A percentile compares a stretch with the other conserved stretches of the same genome.
Conservation (phyloP, 2,113 vertebrate species). For the Pollimyrus isidori region DNA sequence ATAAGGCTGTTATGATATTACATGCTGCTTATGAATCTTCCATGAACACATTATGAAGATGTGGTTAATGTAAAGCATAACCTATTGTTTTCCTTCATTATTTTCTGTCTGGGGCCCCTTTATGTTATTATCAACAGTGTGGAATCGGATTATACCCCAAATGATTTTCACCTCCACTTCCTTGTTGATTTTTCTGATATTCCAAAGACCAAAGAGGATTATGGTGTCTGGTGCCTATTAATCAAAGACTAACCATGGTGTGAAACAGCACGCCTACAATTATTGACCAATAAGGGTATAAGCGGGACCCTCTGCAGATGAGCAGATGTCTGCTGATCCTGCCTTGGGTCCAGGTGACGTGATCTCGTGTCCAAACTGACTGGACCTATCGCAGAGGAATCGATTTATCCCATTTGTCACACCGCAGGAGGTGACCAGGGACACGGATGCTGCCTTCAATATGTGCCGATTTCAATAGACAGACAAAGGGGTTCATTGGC, state of each 20-base stretch:
- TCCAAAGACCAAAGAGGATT: slow-evolving; percentile 36
- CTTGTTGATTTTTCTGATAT: slow-evolving; percentile 41
- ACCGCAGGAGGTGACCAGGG: not conserved
- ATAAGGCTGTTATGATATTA: not conserved
- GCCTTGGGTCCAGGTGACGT: not conserved
- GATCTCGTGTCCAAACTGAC: not conserved
- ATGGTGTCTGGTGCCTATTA: slow-evolving; percentile 42
- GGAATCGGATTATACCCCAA: slow-evolving; percentile 31
- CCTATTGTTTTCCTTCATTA: not conserved
- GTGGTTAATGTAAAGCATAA: not conserved
- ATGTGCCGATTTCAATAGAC: not conserved
- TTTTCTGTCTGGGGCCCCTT: not conserved
- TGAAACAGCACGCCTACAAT: slow-evolving; percentile 45
- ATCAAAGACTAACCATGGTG: slow-evolving; percentile 48
- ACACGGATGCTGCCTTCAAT: not conserved
- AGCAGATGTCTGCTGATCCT: not conserved
- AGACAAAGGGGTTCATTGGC: not conserved
- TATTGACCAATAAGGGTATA: slow-evolving; percentile 43
- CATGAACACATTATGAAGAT: not conserved
- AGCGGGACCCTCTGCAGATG: not conserved
- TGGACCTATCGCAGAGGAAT: not conserved
- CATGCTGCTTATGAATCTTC: not conserved
- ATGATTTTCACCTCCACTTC: slow-evolving; percentile 25
- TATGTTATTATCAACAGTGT: not conserved
- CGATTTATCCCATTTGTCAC: not conserved